Percentiles rank a stretch among this genome's conserved stretches.
Evolutionary conservation across 1,140 invertebrate species (phyloP).

Genomic region (Calephelis nemesis): DNA sequence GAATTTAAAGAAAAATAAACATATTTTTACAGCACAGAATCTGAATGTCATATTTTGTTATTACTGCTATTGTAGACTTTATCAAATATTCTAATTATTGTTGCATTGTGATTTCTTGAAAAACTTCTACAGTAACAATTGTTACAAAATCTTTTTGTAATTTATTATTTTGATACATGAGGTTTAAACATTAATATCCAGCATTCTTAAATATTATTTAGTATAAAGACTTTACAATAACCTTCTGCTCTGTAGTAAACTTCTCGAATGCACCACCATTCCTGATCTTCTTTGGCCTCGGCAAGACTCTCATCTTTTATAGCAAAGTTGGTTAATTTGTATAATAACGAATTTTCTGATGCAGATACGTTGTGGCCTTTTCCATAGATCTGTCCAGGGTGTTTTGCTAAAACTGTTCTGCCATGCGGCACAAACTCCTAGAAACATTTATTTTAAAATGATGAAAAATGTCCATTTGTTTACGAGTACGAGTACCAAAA

Average conservation of each 20-base stretch:
- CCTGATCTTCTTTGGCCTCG: constrained; percentile 74
- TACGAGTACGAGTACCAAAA: neutral
- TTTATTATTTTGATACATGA: too few relatives aligned
- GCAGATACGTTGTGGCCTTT: constrained; percentile 58
- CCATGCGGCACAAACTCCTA: constrained; percentile 95
- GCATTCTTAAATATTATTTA: too few relatives aligned
- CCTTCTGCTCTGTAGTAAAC: constrained; percentile 62
- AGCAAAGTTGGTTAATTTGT: constrained; percentile 86
- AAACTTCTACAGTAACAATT: too few relatives aligned
- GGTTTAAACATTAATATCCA: too few relatives aligned
- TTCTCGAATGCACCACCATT: constrained; percentile 86
- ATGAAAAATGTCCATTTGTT: neutral
- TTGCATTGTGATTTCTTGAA: too few relatives aligned
- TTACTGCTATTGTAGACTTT: too few relatives aligned
- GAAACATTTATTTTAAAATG: constrained; percentile 34
- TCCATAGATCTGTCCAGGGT: constrained; percentile 84
- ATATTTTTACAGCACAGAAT: too few relatives aligned
- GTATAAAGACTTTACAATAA: constrained; percentile 30
- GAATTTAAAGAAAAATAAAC: too few relatives aligned
- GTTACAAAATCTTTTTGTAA: too few relatives aligned
- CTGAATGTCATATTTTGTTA: too few relatives aligned
- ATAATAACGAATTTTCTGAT: constrained; percentile 82
- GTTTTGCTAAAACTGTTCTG: constrained; percentile 87
- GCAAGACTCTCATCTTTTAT: constrained; percentile 81
- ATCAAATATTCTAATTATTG: too few relatives aligned